Conservation (phyloP, 2,113 vertebrate species). For the Platycercus adscitus region DNA sequence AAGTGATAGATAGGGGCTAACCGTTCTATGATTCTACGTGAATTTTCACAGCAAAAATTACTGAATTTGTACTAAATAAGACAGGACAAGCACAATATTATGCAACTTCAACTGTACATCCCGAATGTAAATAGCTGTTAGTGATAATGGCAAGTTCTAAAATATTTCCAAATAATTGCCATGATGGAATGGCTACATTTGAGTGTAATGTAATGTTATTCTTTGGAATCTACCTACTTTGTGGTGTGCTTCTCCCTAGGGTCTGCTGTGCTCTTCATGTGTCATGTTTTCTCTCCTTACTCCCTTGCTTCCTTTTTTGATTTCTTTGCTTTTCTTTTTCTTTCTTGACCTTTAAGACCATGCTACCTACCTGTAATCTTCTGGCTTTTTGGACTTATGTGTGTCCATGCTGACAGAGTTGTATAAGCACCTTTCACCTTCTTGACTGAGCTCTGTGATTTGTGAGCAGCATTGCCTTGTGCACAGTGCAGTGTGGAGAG, state of each 20-base stretch:
- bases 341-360: not conserved
- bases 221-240: not conserved
- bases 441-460: not conserved
- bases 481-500: not conserved
- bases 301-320: not conserved
- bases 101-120: not conserved
- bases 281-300: not conserved
- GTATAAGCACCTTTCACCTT: not conserved
- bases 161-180: not conserved
- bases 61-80: not conserved
- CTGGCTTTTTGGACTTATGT: accelerated
- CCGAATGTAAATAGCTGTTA: not conserved
- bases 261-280: not conserved
- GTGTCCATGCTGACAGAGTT: not conserved
- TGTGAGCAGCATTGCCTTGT: not conserved
- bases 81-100: not conserved
- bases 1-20: not conserved
- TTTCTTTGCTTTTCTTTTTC: not conserved
- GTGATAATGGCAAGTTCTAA: not conserved
- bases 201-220: not conserved
- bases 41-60: not conserved
- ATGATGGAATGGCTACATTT: not conserved
- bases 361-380: not conserved
- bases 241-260: not conserved
- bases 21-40: not conserved